Evolutionary conservation across 2,888 invertebrate genomes (phyloP).

Genomic region (Mechanitis messenoides): DNA sequence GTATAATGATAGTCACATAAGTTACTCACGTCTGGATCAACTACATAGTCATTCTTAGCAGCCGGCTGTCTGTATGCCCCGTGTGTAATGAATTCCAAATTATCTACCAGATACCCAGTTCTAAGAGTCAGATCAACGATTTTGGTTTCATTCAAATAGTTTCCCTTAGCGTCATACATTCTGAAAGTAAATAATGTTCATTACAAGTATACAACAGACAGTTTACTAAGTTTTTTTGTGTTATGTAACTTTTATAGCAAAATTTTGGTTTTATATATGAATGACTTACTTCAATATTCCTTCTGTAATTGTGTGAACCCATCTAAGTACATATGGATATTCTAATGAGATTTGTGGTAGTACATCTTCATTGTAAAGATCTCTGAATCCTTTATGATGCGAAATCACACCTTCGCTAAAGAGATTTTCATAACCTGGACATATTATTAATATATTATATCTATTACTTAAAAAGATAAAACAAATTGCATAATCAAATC

Average conservation of each 20-base stretch:
- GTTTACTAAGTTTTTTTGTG: too few species aligned
- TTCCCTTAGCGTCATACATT: conserved; percentile 38
- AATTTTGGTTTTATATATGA: not conserved
- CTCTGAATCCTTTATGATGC: conserved; percentile 33
- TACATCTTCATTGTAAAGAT: conserved; percentile 34
- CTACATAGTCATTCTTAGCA: conserved; percentile 47
- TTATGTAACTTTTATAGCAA: not conserved
- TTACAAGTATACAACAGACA: too few species aligned
- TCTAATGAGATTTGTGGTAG: conserved; percentile 40
- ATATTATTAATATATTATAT: conserved; percentile 1
- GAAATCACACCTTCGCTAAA: conserved; percentile 35
- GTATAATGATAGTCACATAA: too few species aligned
- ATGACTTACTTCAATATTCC: conserved; percentile 35
- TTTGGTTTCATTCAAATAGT: conserved; percentile 35
- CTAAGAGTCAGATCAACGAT: conserved; percentile 40
- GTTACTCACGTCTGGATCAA: conserved; percentile 52
- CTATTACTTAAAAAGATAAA: not conserved
- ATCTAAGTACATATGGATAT: conserved; percentile 38
- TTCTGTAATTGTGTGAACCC: conserved; percentile 43
- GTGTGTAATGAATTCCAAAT: conserved; percentile 50
- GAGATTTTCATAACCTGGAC: conserved; percentile 39
- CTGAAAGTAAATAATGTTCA: conserved; percentile 30
- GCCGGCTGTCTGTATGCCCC: conserved; percentile 51
- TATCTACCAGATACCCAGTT: conserved; percentile 44
- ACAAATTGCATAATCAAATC: too few species aligned